A percentile compares a stretch with the other conserved stretches of the same genome.
These are phyloP conservation scores for Danaus plexippus DNA, from an alignment of 1,140 invertebrate genomes.

Conservation along the genomic window DNA sequence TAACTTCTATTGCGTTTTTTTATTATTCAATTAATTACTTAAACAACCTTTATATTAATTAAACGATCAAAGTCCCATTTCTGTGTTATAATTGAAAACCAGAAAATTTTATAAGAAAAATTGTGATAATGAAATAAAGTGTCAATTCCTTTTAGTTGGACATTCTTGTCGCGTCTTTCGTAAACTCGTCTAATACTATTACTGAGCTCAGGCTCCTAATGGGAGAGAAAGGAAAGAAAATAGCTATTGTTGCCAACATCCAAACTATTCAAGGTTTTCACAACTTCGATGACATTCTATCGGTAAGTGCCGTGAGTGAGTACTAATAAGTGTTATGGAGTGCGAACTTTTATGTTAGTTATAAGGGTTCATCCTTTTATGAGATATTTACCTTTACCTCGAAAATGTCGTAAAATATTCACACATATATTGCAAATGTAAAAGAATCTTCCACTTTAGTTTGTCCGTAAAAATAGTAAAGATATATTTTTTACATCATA, in stretches of 20 bases:
- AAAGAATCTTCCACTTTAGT: neutral
- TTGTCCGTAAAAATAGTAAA: no score
- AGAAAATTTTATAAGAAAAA: slow-evolving; percentile 9
- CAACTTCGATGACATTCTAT: slow-evolving; percentile 80
- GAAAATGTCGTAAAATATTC: no score
- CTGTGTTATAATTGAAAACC: no score
- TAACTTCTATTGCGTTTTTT: no score
- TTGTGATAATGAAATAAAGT: slow-evolving; percentile 27
- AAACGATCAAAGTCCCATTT: neutral
- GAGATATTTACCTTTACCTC: no score
- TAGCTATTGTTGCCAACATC: slow-evolving; percentile 83
- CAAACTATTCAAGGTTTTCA: slow-evolving; percentile 83
- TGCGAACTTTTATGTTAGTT: slow-evolving; percentile 2
- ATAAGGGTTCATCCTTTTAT: neutral
- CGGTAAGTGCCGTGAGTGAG: slow-evolving; percentile 26
- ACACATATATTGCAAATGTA: neutral
- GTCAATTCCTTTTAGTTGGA: slow-evolving; percentile 68
- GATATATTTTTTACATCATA: neutral
- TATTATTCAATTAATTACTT: no score
- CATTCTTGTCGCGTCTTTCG: slow-evolving; percentile 87
- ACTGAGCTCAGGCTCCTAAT: slow-evolving; percentile 76
- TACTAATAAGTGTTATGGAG: slow-evolving; percentile 8
- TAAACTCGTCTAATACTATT: slow-evolving; percentile 77
- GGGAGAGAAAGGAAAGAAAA: slow-evolving; percentile 80
- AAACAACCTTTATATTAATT: neutral